These are phyloP conservation scores for Kryphioiulus occultus DNA, from an alignment of 2,888 invertebrate species.

Conservation along the genomic window DNA sequence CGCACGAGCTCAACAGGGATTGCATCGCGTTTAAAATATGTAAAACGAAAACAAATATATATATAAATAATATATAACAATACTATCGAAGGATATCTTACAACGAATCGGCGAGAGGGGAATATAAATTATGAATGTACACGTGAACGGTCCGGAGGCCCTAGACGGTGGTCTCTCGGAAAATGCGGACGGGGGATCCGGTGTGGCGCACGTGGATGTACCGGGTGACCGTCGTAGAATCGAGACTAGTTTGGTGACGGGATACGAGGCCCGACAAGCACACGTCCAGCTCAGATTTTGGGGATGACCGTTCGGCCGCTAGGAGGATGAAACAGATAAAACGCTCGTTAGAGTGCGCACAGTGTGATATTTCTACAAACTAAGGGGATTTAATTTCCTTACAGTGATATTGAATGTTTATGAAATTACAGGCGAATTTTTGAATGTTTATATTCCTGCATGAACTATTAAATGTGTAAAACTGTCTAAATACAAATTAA, in stretches of 20 bases:
- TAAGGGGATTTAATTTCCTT: too few species aligned
- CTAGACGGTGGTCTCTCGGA: slow-evolving; percentile 63
- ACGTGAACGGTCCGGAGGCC: not conserved
- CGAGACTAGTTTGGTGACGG: slow-evolving; percentile 54
- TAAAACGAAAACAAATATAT: not conserved
- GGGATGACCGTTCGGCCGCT: not conserved
- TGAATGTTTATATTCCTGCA: too few species aligned
- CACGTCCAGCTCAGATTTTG: slow-evolving; percentile 40
- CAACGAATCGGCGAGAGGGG: not conserved
- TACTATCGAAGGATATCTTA: slow-evolving; percentile 26
- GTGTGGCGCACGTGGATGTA: slow-evolving; percentile 64
- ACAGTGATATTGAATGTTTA: too few species aligned
- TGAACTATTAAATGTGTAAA: too few species aligned
- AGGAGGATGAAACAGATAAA: not conserved
- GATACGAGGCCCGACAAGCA: slow-evolving; percentile 53
- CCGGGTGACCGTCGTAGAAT: slow-evolving; percentile 60
- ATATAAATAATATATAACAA: slow-evolving; percentile 11
- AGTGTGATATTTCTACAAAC: too few species aligned
- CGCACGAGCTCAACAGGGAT: not conserved
- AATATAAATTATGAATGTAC: slow-evolving; percentile 31
- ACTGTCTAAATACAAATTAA: too few species aligned
- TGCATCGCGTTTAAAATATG: slow-evolving; percentile 8
- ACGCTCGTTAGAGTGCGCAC: not conserved
- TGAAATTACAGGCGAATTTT: too few species aligned
- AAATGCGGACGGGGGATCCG: slow-evolving; percentile 62